phyloP scores from a whole-genome alignment of 30 jellyfish, hydroid and myxozoan species.

The Chrysaora quinquecirrha region DNA sequence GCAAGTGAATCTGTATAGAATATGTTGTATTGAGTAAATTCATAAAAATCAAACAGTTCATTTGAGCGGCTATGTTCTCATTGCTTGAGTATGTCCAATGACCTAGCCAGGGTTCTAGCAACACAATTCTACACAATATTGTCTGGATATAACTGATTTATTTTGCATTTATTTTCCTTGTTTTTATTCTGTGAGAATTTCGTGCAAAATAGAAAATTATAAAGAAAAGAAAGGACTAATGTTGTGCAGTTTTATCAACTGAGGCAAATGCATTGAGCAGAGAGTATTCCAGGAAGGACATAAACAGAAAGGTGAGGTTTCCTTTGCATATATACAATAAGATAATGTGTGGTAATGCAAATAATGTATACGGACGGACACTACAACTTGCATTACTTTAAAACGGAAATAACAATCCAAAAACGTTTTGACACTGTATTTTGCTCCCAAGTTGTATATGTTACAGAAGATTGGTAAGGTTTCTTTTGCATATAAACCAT shows the following conservation, averaged over 20 bases:
- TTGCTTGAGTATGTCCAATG: constrained; percentile 74
- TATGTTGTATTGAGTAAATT: constrained; percentile 53
- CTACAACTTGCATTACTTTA: too few relatives aligned
- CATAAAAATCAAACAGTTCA: constrained; percentile 64
- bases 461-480: too few relatives aligned
- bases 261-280: constrained; percentile 1
- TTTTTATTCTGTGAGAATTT: neutral
- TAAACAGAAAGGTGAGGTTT: neutral
- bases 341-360: too few relatives aligned
- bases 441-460: too few relatives aligned
- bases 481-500: too few relatives aligned
- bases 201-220: neutral
- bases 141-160: constrained; percentile 48
- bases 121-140: constrained; percentile 40
- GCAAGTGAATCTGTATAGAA: constrained; percentile 39
- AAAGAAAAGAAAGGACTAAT: neutral
- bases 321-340: too few relatives aligned
- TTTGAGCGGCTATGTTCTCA: constrained; percentile 76
- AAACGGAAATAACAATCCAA: too few relatives aligned
- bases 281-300: neutral
- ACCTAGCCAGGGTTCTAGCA: constrained; percentile 70
- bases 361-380: too few relatives aligned
- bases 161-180: constrained; percentile 43
- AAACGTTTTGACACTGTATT: too few relatives aligned
- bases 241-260: neutral